phyloP scores from a whole-genome alignment of 2,113 vertebrate genomes.

The Rhizomys pruinosus region DNA sequence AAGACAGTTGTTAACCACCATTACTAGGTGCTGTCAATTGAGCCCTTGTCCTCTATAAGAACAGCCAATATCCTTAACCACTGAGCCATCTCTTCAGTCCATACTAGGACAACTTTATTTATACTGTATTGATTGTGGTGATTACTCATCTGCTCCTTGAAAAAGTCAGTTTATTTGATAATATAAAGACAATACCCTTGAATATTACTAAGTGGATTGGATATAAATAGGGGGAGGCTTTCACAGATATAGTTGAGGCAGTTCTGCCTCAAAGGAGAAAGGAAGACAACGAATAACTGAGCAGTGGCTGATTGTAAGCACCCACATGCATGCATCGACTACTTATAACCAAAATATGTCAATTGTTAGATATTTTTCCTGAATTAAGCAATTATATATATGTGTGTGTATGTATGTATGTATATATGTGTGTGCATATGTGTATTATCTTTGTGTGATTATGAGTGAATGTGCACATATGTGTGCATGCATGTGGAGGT shows the following conservation, averaged over 20 bases:
- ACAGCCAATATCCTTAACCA: no score
- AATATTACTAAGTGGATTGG: background rate
- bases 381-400: background rate
- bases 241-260: background rate
- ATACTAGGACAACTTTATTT: background rate
- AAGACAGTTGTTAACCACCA: no score
- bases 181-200: background rate
- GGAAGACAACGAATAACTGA: background rate
- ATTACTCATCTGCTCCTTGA: constrained; percentile 8
- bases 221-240: background rate
- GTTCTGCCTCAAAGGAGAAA: background rate
- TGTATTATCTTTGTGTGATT: no score
- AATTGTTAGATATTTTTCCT: background rate
- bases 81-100: no score
- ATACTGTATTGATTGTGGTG: background rate
- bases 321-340: background rate
- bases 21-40: no score
- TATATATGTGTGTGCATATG: background rate
- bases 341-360: background rate
- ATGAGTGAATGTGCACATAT: no score
- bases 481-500: no score
- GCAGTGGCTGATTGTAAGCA: background rate
- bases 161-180: background rate
- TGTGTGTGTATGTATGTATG: background rate
- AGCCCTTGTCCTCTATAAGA: no score